Base-by-base conservation (phyloP, 1,140 invertebrate species). In the Papilio dardanus region DNA sequence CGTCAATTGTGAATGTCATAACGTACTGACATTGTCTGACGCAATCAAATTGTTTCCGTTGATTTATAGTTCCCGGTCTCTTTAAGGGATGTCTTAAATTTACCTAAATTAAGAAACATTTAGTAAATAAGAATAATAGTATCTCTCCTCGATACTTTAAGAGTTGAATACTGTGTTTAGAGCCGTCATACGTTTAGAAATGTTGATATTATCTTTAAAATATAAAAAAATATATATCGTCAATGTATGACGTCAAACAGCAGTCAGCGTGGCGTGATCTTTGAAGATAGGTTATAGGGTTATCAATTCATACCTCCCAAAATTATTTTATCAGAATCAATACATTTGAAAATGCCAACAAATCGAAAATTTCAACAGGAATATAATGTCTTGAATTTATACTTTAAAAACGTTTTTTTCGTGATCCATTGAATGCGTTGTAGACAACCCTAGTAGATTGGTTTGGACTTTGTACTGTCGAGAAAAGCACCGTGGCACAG, bases 381-480 rank as follows among this genome's bases (percentile, higher is more conserved):
- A n/a, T n/a, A n/a, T n/a, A n/a, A n/a, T n/a, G n/a, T n/a, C n/a
- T n/a, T n/a, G n/a, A n/a, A n/a, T n/a, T n/a, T n/a, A n/a, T n/a
- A n/a, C n/a, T n/a, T n/a, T n/a, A n/a, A n/a, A n/a, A n/a, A n/a
- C n/a, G n/a, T n/a, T n/a, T n/a, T n/a, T n/a, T n/a, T n/a, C n/a
- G n/a, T n/a, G n/a, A n/a, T n/a, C n/a, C n/a, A n/a, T n/a, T n/a
- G n/a, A n/a, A n/a, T n/a, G n/a, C n/a, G n/a, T n/a, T n/a, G 10
- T 62, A 7, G 24, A 28, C 12, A 62, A 62, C 54, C 21, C 67
- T 40, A 35, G 67, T 21, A 40, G n/a, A 40, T 37, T 37, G 4
- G 35, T 35, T 69, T 69, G 67, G 67, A 69, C 67, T 69, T 69
- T 69, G 35, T 1, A 69, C 67, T 24, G 7, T 24, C 16, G 31